phyloP scores from a whole-genome alignment of 92 coral and sea anemone species.

The Heteractis magnifica region DNA sequence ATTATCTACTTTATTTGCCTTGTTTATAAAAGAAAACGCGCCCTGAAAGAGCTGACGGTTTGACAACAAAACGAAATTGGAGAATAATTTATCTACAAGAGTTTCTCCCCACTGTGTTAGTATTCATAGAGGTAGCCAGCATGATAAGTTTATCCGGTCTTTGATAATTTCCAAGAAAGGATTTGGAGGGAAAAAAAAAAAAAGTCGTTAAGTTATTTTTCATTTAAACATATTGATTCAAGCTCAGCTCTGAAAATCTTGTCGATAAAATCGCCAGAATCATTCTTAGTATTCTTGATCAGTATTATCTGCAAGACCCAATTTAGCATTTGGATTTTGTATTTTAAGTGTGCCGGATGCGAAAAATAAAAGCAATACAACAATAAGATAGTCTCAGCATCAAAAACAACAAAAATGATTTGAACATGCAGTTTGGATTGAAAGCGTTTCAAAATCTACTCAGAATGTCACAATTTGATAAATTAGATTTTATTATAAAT shows the following conservation, averaged over 20 bases:
- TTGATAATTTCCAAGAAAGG: not conserved
- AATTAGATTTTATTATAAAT: conserved; percentile 1
- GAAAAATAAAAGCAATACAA: conserved; percentile 6
- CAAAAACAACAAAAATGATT: conserved; percentile 6
- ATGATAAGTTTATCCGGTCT: not conserved
- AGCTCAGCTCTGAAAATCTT: not conserved
- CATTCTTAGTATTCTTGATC: not conserved
- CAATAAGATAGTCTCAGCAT: conserved; percentile 1
- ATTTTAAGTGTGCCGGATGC: conserved; percentile 1
- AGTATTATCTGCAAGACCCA: not conserved
- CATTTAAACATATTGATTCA: not conserved
- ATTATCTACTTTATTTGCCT: not conserved
- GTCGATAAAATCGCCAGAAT: not conserved
- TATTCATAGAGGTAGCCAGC: not conserved
- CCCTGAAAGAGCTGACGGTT: not conserved
- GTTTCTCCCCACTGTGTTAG: not conserved
- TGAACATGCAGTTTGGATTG: conserved; percentile 1
- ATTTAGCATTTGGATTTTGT: not conserved
- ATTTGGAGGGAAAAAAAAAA: not conserved
- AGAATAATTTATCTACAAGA: not conserved
- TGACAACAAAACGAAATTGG: not conserved
- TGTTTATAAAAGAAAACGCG: not conserved
- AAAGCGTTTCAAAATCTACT: conserved; percentile 9
- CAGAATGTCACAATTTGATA: conserved; percentile 7
- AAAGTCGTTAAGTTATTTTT: not conserved